Evolutionary conservation across 2,888 invertebrate genomes (phyloP).

Genomic region (Dynastes grantii): DNA sequence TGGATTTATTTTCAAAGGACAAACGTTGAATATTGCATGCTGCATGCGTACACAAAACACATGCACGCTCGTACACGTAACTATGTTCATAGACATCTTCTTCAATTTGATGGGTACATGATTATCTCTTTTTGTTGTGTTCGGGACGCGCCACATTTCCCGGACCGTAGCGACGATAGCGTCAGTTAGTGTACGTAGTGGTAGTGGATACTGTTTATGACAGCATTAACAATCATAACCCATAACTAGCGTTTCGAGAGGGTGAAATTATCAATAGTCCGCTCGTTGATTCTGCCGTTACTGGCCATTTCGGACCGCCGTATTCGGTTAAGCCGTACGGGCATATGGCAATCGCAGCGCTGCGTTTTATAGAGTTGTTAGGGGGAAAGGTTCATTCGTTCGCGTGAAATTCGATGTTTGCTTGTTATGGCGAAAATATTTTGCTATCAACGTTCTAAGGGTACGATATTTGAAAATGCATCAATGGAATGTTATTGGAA

Average conservation of each 20-base stretch:
- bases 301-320: constrained; percentile 10
- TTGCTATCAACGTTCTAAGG: background rate
- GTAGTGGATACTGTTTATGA: constrained; percentile 48
- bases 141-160: background rate
- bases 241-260: constrained; percentile 40
- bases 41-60: background rate
- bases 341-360: background rate
- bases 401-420: background rate
- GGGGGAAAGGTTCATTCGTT: background rate
- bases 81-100: constrained; percentile 14
- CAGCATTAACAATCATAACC: constrained; percentile 51
- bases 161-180: constrained; percentile 41
- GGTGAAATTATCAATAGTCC: constrained; percentile 48
- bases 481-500: too few species aligned
- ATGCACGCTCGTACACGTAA: background rate
- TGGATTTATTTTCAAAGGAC: constrained; percentile 35
- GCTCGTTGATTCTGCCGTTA: constrained; percentile 42
- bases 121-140: constrained; percentile 41
- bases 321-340: constrained; percentile 7
- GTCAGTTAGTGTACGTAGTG: constrained; percentile 36
- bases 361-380: background rate
- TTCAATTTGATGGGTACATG: constrained; percentile 34
- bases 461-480: background rate
- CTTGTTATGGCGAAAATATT: background rate
- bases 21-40: constrained; percentile 9